Conservation (phyloP, 1,140 invertebrate species). For the Drosophila kurseongensis region DNA sequence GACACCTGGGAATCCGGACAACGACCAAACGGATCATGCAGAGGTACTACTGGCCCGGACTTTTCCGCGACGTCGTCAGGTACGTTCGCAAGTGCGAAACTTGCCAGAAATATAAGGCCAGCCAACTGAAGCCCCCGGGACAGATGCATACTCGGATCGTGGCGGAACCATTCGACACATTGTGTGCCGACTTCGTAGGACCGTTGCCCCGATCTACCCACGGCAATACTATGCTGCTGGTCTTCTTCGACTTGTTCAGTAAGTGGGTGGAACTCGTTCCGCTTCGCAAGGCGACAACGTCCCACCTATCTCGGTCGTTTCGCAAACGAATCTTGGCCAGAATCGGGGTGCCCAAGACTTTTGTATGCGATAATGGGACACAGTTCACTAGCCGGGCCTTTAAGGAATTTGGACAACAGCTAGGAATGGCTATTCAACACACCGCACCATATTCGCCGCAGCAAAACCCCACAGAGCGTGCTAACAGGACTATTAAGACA, state of each 20-base stretch:
- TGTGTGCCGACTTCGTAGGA: too few relatives aligned
- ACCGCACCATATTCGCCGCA: too few relatives aligned
- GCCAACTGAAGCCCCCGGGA: not conserved
- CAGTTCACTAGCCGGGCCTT: too few relatives aligned
- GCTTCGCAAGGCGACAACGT: not conserved
- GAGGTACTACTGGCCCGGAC: too few relatives aligned
- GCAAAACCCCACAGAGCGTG: too few relatives aligned
- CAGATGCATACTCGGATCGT: too few relatives aligned
- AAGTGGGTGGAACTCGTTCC: constrained; percentile 2
- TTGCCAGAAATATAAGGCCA: not conserved
- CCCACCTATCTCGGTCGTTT: not conserved
- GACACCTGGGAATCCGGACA: not conserved
- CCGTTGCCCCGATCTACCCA: too few relatives aligned
- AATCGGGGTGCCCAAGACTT: not conserved
- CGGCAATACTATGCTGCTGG: not conserved
- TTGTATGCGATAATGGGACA: too few relatives aligned
- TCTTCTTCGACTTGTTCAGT: not conserved
- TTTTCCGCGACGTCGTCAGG: not conserved
- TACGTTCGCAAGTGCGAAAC: not conserved
- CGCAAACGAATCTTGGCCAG: not conserved
- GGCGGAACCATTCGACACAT: not conserved
- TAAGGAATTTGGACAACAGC: too few relatives aligned
- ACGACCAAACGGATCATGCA: not conserved
- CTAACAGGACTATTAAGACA: too few relatives aligned
- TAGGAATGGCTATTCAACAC: too few relatives aligned